phyloP scores from a whole-genome alignment of 2,113 vertebrate species.

The Peucedramus taeniatus region DNA sequence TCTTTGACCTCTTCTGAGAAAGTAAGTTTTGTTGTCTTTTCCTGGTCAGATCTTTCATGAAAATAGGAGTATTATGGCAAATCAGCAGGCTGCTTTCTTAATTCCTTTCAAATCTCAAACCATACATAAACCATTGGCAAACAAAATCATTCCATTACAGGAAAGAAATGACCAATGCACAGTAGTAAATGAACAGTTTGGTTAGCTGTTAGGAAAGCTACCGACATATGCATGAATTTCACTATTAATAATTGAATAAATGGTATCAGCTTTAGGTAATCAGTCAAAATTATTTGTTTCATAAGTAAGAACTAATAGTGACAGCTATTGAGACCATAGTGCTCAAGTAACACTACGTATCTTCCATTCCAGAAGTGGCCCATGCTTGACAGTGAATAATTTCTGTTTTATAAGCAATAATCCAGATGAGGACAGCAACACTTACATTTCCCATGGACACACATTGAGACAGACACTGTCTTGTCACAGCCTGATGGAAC shows the following conservation, averaged over 20 bases:
- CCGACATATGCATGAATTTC: neutral
- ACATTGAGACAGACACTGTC: neutral
- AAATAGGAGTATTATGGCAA: neutral
- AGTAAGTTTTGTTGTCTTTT: neutral
- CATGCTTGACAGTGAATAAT: neutral
- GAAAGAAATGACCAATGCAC: neutral
- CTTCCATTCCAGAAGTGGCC: neutral
- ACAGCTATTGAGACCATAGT: neutral
- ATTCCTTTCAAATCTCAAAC: neutral
- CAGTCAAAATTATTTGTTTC: neutral
- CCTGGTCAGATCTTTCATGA: neutral
- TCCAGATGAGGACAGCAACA: neutral
- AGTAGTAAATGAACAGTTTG: neutral
- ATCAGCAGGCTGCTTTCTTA: neutral
- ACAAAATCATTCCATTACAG: neutral
- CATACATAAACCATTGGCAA: neutral
- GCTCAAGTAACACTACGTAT: neutral
- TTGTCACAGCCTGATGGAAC: neutral
- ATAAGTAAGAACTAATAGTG: neutral
- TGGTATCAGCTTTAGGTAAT: neutral
- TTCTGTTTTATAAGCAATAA: neutral
- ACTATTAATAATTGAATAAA: neutral
- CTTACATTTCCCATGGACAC: neutral
- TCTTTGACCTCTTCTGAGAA: neutral
- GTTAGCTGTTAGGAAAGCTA: neutral